phyloP scores from a whole-genome alignment of 2,113 vertebrate genomes.

The Tauraco erythrolophus region DNA sequence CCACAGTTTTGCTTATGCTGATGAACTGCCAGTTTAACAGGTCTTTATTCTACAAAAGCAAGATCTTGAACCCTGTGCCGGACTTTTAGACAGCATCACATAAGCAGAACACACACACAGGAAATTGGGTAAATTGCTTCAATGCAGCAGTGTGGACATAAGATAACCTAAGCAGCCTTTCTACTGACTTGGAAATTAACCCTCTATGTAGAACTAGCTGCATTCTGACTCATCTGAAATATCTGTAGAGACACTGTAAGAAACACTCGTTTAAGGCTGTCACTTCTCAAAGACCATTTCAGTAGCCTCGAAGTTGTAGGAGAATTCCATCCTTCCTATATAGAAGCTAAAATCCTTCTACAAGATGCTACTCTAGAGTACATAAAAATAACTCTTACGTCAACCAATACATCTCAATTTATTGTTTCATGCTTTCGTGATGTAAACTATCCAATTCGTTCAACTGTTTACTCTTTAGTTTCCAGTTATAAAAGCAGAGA shows the following conservation, averaged over 20 bases:
- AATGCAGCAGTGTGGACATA: not conserved
- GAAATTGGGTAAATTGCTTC: not conserved
- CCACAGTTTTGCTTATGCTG: not conserved
- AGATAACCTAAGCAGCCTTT: not conserved
- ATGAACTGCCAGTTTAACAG: not conserved
- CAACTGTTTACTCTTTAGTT: not conserved
- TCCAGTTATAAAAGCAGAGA: not conserved
- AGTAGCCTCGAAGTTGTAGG: not conserved
- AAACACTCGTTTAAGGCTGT: not conserved
- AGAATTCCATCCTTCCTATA: not conserved
- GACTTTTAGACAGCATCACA: not conserved
- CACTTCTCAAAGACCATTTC: not conserved
- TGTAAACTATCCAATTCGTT: not conserved
- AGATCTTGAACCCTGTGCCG: not conserved
- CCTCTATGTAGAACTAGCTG: not conserved
- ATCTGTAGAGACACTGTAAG: accelerated
- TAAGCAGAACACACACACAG: not conserved
- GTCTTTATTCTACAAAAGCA: not conserved
- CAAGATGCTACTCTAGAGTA: not conserved
- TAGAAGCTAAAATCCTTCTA: not conserved
- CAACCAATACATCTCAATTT: not conserved
- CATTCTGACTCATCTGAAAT: not conserved
- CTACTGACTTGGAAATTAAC: not conserved
- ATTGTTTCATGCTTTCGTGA: accelerated
- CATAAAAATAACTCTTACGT: not conserved